These are phyloP conservation scores for Odiellus spinosus DNA, from an alignment of 2,888 invertebrate species.

Conservation along the genomic window DNA sequence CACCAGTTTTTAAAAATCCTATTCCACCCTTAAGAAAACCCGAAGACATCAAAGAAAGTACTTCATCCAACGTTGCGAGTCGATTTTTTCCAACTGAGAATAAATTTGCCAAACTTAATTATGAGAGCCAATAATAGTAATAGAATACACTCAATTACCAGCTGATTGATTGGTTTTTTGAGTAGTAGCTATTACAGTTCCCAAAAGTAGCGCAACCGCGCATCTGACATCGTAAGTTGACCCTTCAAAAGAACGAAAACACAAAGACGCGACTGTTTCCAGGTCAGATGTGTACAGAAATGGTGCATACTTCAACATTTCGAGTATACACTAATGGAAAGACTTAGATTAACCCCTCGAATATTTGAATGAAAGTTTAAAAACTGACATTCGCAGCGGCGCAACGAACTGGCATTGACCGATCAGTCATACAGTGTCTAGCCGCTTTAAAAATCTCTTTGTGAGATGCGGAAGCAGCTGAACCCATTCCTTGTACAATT, in stretches of 20 bases:
- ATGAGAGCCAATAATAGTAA: not conserved
- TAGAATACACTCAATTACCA: slow-evolving; percentile 6
- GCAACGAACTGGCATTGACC: slow-evolving; percentile 79
- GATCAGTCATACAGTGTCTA: slow-evolving; percentile 69
- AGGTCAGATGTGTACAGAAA: slow-evolving; percentile 70
- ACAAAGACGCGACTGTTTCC: slow-evolving; percentile 77
- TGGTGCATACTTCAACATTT: slow-evolving; percentile 72
- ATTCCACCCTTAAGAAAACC: slow-evolving; percentile 88
- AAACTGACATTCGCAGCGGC: slow-evolving; percentile 58
- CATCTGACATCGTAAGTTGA: slow-evolving; percentile 83
- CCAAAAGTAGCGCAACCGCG: slow-evolving; percentile 78
- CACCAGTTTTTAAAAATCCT: slow-evolving; percentile 63
- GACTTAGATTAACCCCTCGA: too few relatives aligned
- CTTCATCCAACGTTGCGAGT: slow-evolving; percentile 56
- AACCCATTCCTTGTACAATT: slow-evolving; percentile 81
- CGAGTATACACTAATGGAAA: slow-evolving; percentile 52
- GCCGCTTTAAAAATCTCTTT: slow-evolving; percentile 85
- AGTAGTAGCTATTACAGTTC: slow-evolving; percentile 68
- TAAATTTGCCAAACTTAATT: not conserved
- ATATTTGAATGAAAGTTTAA: slow-evolving; percentile 4
- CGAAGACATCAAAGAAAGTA: slow-evolving; percentile 72
- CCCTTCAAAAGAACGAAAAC: slow-evolving; percentile 78
- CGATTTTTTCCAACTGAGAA: slow-evolving; percentile 15
- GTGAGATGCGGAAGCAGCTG: slow-evolving; percentile 66
- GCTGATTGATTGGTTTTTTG: slow-evolving; percentile 39